Percentiles rank a stretch among this genome's conserved stretches.
Evolutionary conservation across 2,797 vertebrate species (phyloP).

Genomic region (Coracias cyanogaster): DNA sequence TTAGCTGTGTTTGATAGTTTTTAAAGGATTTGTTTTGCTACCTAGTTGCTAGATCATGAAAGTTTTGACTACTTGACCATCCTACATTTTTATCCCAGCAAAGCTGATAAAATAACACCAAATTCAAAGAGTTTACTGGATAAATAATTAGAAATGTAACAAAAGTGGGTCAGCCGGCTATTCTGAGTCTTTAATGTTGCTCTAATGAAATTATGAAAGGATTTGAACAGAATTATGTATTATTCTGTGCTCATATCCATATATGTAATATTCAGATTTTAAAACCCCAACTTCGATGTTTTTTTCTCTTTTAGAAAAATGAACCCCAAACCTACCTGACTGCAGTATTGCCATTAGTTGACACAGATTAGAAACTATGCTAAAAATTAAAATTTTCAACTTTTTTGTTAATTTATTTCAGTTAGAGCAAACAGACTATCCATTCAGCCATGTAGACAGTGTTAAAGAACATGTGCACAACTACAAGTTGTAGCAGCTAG

Average conservation of each 20-base stretch:
- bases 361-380: not conserved
- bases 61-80: not conserved
- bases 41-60: slow-evolving; percentile 45
- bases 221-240: not conserved
- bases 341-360: not conserved
- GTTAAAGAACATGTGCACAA: not conserved
- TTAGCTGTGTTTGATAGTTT: slow-evolving; percentile 74
- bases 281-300: not conserved
- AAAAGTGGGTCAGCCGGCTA: not conserved
- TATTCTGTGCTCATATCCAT: not conserved
- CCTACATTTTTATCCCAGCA: not conserved
- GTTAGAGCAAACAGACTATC: not conserved
- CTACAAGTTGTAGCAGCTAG: not conserved
- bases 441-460: not conserved
- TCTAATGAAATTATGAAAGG: not conserved
- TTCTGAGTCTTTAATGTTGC: slow-evolving; percentile 1
- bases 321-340: not conserved
- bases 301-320: not conserved
- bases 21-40: slow-evolving; percentile 77
- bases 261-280: not conserved
- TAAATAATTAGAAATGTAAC: not conserved
- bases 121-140: not conserved
- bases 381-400: not conserved
- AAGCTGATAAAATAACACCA: not conserved
- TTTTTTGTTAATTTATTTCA: not conserved